Conservation (phyloP, 2,113 vertebrate species). For the Onychostruthus taczanowskii region DNA sequence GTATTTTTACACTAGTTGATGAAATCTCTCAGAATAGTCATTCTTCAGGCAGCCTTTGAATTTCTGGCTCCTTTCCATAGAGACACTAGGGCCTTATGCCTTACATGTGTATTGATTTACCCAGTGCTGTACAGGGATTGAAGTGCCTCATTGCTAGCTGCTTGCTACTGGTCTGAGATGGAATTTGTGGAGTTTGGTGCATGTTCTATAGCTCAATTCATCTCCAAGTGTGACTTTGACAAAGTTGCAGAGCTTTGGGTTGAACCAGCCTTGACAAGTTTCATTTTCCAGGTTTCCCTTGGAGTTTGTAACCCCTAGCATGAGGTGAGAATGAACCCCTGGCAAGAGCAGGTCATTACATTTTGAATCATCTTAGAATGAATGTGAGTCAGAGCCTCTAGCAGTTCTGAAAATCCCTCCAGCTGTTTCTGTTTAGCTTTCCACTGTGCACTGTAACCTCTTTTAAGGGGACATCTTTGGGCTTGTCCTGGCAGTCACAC, state of each 20-base stretch:
- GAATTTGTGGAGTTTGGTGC: not conserved
- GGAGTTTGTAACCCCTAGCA: not conserved
- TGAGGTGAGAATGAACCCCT: not conserved
- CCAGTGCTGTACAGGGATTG: not conserved
- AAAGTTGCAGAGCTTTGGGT: not conserved
- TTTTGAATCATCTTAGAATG: not conserved
- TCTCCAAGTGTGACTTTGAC: not conserved
- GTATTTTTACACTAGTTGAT: not conserved
- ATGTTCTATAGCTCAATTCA: accelerated
- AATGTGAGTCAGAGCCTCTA: not conserved
- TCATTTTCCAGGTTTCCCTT: not conserved
- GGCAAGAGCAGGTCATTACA: not conserved
- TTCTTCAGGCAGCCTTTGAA: not conserved
- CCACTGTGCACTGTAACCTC: not conserved
- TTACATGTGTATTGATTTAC: not conserved
- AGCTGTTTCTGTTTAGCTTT: not conserved
- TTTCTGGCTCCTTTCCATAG: not conserved
- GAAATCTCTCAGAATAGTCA: not conserved
- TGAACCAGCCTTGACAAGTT: not conserved
- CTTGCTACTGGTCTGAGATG: not conserved
- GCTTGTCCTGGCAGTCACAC: not conserved
- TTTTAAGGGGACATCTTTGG: not conserved
- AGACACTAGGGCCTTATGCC: not conserved
- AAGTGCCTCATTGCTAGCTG: not conserved
- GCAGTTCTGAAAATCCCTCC: not conserved